Evolutionary conservation across 1,140 invertebrate species (phyloP).

Genomic region (Dolichoris vasculosae): DNA sequence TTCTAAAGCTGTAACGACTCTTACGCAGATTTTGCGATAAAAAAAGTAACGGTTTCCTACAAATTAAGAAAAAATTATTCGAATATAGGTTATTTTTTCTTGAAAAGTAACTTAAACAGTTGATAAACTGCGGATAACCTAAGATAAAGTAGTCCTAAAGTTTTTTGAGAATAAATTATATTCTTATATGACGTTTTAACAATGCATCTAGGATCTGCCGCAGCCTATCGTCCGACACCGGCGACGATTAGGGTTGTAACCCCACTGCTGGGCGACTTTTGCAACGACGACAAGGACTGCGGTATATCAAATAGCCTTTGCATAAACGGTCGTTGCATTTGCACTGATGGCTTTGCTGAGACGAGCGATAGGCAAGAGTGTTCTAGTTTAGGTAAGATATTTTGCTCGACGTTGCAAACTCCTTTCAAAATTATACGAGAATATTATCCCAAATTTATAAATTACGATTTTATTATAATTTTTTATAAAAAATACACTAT

Average conservation of each 20-base stretch:
- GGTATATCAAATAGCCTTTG: constrained; percentile 83
- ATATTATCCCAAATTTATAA: neutral
- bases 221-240: constrained; percentile 78
- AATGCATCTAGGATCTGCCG: constrained; percentile 63
- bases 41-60: no score
- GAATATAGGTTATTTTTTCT: no score
- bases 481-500: neutral
- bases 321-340: constrained; percentile 82
- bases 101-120: no score
- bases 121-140: no score
- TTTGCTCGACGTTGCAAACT: neutral
- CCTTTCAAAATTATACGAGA: neutral
- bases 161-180: no score
- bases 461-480: neutral
- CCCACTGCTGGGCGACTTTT: constrained; percentile 84
- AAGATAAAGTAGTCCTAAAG: no score
- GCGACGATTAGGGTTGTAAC: constrained; percentile 82
- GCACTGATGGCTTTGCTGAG: constrained; percentile 79
- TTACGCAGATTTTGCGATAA: no score
- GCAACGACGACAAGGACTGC: constrained; percentile 83
- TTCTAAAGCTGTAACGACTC: no score
- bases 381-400: constrained; percentile 73
- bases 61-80: no score
- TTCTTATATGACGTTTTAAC: neutral
- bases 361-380: constrained; percentile 83